Base-by-base conservation (phyloP, 2,888 invertebrate species). In the Apamea crenata region DNA sequence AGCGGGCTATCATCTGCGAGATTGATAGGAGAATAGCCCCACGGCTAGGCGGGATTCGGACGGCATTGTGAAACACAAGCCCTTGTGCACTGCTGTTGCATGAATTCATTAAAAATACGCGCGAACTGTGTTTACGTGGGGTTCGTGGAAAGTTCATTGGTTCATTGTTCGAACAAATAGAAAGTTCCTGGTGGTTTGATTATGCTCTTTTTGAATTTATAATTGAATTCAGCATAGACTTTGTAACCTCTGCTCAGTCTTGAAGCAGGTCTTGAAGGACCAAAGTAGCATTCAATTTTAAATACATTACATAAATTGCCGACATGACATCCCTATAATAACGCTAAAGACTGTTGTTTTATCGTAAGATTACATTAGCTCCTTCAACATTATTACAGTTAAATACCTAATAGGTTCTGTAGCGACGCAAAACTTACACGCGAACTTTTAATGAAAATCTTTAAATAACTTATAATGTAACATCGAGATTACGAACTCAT, bases 21-120 rank as follows among this genome's bases (percentile, higher is more conserved):
- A 97, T 97, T 96, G 96, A 97, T 97, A 96, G 96, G 96, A 94
- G 95, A 95, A 95, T 94, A 94, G 94, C 95, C 96, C 96, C 91
- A 92, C 94, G 96, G 96, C 96, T 93, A 94, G 92, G 91, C 91
- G 93, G 92, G 94, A 93, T 95, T 95, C 91, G 95, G 95, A 92
- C 92, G 92, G 93, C 94, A 93, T 94, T 93, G 93, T 95, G 93
- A 92, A 91, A 92, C 89, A 88, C 88, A 88, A 86, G 89, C 90
- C 91, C 89, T 92, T 89, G 88, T 90, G 88, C 89, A 90, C 91
- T 91, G 91, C 89, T 89, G 90, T 92, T 93, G 93, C 93, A 92
- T 92, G 92, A 94, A 94, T 92, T 92, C 92, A 94, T 94, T 94
- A 95, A 94, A 94, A 93, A 90, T 89, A 83, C 80, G 85, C 89